Base-by-base conservation (phyloP, 2,113 vertebrate genomes). In the Isichthys henryi region DNA sequence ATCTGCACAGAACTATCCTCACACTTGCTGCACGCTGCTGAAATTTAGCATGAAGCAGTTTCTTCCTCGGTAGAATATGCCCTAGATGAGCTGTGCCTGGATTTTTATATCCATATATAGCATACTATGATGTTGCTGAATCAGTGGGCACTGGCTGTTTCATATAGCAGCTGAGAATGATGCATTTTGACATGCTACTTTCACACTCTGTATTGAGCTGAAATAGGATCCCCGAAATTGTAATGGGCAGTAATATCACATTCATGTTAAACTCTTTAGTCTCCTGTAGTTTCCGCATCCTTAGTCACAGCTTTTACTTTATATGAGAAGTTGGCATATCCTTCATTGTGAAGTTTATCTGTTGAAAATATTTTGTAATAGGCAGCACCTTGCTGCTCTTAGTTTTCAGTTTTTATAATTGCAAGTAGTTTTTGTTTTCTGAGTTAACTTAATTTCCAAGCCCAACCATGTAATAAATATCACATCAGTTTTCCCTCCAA, bases 121-220 rank as follows among this genome's bases (percentile, higher is more conserved):
- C 11, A 46, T 21, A n/a, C n/a, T n/a, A n/a, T n/a, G n/a, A n/a
- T 87, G 62, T 49, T 82, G 9, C 23, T 74, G 77, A 45, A n/a
- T 89, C 49, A 83, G 5, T 89, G 88, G 27, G 35, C 10, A 23
- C 48, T 82, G 74, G 49, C 88, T 15, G 17, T 74, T 83, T n/a
- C 49, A 49, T 83, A n/a, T 31, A 89, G 21, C 88, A 50, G 27
- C 66, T 89, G 49, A 89, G 48, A 89, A 56, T 53, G 15, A 77
- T 88, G 31, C 21, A 53, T 31, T 80, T 27, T 88, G 88, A 88
- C 70, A 88, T 53, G 31, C 66, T 52, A n/a, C 15, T 43, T 89
- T 83, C 74, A 49, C 88, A 56, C 88, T 82, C 80, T 53, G 17
- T 56, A 83, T 56, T 83, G 35, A 89, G 74, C 74, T 83, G 19